Conservation (phyloP, 2,888 invertebrate genomes). For the Dynastes maya region DNA sequence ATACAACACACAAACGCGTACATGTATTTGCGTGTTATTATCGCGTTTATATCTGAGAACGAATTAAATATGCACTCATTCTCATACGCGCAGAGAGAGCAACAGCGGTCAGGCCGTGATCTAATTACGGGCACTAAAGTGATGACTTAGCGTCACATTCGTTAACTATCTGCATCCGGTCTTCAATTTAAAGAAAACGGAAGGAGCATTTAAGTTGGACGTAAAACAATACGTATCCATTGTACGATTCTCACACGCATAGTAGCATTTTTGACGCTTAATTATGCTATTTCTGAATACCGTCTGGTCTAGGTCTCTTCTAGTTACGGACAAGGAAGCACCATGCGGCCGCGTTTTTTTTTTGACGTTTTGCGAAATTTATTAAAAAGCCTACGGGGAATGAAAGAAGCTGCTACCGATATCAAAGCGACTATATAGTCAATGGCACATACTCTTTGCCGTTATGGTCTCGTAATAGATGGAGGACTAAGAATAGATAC, state of each 20-base stretch:
- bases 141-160: slow-evolving; percentile 70
- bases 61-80: slow-evolving; percentile 49
- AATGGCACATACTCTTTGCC: not conserved
- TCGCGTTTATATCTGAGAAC: slow-evolving; percentile 48
- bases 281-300: slow-evolving; percentile 45
- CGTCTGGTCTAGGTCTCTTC: slow-evolving; percentile 18
- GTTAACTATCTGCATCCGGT: slow-evolving; percentile 69
- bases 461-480: not conserved
- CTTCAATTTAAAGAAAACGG: slow-evolving; percentile 69
- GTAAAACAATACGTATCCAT: slow-evolving; percentile 61
- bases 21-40: slow-evolving; percentile 38
- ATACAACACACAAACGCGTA: not conserved
- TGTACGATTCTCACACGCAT: slow-evolving; percentile 62
- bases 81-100: slow-evolving; percentile 41
- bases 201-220: slow-evolving; percentile 67
- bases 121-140: slow-evolving; percentile 54
- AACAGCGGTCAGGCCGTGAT: slow-evolving; percentile 51
- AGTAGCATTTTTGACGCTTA: slow-evolving; percentile 48
- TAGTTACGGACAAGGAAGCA: slow-evolving; percentile 19
- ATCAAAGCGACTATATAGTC: slow-evolving; percentile 14
- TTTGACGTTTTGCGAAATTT: slow-evolving; percentile 14
- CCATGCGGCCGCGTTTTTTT: not conserved
- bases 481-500: slow-evolving; percentile 1
- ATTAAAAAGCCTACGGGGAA: slow-evolving; percentile 28
- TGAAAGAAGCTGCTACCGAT: slow-evolving; percentile 7